Conservation (phyloP, 2,113 vertebrate genomes). For the Brachyhypopomus occidentalis region DNA sequence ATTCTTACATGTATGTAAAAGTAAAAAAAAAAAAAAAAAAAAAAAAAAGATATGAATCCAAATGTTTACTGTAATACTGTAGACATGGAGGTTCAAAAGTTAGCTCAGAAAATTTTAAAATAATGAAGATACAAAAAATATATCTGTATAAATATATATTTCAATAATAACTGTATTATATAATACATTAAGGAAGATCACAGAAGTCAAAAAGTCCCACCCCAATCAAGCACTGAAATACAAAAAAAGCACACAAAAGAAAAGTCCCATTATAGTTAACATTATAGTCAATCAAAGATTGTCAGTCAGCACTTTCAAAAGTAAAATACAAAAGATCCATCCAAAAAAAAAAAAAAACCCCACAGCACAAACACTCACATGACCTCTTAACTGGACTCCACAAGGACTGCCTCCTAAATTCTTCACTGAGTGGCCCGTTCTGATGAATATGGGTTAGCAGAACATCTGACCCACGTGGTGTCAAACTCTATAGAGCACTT, state of each 20-base stretch:
- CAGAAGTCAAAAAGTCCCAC: slow-evolving; percentile 58
- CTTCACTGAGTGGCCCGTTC: slow-evolving; percentile 55
- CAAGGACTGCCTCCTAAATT: slow-evolving; percentile 51
- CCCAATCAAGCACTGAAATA: slow-evolving; percentile 55
- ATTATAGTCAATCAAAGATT: slow-evolving; percentile 69
- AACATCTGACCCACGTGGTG: slow-evolving; percentile 33
- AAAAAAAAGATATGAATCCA: slow-evolving; percentile 78
- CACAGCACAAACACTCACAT: slow-evolving; percentile 57
- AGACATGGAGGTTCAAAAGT: slow-evolving; percentile 69
- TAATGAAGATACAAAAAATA: slow-evolving; percentile 74
- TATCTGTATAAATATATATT: slow-evolving; percentile 47
- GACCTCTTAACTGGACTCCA: slow-evolving; percentile 56
- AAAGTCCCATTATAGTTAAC: slow-evolving; percentile 55
- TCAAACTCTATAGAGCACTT: slow-evolving; percentile 11
- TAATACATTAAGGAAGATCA: slow-evolving; percentile 70
- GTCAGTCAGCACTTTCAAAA: slow-evolving; percentile 72
- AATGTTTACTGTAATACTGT: slow-evolving; percentile 77
- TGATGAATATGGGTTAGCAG: slow-evolving; percentile 45
- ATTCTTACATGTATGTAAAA: slow-evolving; percentile 86
- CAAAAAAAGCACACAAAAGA: slow-evolving; percentile 66
- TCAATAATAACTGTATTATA: slow-evolving; percentile 74
- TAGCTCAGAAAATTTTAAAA: slow-evolving; percentile 63
- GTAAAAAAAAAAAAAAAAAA: slow-evolving; percentile 73
- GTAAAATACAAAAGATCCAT: slow-evolving; percentile 55
- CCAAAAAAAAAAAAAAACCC: slow-evolving; percentile 34